These are phyloP conservation scores for Mya arenaria DNA, from an alignment of 1,140 invertebrate genomes.

Conservation along the genomic window DNA sequence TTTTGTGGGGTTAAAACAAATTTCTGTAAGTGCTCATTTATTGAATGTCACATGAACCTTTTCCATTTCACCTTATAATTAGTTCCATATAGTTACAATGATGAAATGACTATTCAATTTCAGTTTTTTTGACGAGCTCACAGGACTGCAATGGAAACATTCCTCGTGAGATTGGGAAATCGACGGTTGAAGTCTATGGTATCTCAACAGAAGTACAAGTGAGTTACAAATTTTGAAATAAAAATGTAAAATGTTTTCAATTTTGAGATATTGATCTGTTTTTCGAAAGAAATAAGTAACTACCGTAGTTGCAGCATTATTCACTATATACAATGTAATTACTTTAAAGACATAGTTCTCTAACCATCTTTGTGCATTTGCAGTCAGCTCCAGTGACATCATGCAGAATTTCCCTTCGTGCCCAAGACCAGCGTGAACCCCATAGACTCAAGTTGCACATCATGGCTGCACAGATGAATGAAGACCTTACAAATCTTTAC, in stretches of 20 bases:
- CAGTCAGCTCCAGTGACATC: slow-evolving; percentile 38
- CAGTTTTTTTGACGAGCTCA: slow-evolving; percentile 38
- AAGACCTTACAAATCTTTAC: slow-evolving; percentile 21
- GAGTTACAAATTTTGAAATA: background rate
- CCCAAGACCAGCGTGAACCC: slow-evolving; percentile 31
- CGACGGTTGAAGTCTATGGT: slow-evolving; percentile 26
- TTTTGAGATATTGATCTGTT: background rate
- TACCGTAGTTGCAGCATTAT: background rate
- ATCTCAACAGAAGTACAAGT: background rate
- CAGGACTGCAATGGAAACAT: slow-evolving; percentile 38
- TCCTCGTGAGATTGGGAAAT: slow-evolving; percentile 29
- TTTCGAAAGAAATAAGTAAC: background rate
- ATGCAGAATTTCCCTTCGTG: slow-evolving; percentile 33
- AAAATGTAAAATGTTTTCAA: background rate
- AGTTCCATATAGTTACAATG: too few species aligned
- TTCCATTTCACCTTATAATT: too few species aligned
- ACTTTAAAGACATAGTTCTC: background rate
- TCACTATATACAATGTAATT: background rate
- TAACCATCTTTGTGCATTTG: background rate
- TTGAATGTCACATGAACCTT: too few species aligned
- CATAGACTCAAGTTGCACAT: slow-evolving; percentile 44
- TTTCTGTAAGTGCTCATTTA: too few species aligned
- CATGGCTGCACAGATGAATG: background rate
- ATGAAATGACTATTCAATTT: slow-evolving; percentile 3
- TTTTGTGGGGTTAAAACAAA: too few species aligned